Base-by-base conservation (phyloP, 2,888 invertebrate species). In the Xanthia icteritia region DNA sequence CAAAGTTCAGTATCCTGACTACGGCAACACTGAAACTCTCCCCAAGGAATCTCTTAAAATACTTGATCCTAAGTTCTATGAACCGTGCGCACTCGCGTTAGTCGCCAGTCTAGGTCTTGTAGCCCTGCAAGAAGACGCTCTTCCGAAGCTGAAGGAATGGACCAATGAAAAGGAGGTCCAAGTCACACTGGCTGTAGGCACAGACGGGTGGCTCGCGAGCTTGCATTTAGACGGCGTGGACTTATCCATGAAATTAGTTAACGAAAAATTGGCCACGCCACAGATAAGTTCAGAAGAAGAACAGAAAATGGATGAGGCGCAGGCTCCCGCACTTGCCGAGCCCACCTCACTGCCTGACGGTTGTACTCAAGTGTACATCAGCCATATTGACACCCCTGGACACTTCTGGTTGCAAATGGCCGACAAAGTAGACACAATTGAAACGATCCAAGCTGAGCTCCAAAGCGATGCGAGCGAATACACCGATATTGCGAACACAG, bases 361-460 rank as follows among this genome's bases (percentile, higher is more conserved):
- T 51, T 95, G 95, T 85, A 91, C 93, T 0, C 95, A 96, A 74
- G 97, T 97, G 0, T 96, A 96, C 83, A 97, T 98, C 51, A 97
- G 98, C 82, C 98, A 98, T 87, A 97, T 97, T n/a, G 98, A 98
- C 90, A 97, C 97, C 65, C 98, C 98, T 0, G 97, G 97, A 58
- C 97, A 98, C 86, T 98, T 98, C 93, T 98, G 98, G 97, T 94
- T 98, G 20, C 98, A 98, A 91, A 95, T 97, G 88, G 89, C 93
- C 0, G 97, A 97, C 51, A 97, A 97, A 74, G 88, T 97, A 0
- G 94, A 97, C 0, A 95, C 95, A 4, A 96, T 98, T 5, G 95
- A 97, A 4, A 95, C 96, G 60, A 95, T 98, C 1, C 98, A 98
- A 89, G 97, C 97, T 0, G 97, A 97, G 88, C 93, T 98, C 1